phyloP scores from a whole-genome alignment of 2,113 vertebrate species.

The Marcusenius ussheri region DNA sequence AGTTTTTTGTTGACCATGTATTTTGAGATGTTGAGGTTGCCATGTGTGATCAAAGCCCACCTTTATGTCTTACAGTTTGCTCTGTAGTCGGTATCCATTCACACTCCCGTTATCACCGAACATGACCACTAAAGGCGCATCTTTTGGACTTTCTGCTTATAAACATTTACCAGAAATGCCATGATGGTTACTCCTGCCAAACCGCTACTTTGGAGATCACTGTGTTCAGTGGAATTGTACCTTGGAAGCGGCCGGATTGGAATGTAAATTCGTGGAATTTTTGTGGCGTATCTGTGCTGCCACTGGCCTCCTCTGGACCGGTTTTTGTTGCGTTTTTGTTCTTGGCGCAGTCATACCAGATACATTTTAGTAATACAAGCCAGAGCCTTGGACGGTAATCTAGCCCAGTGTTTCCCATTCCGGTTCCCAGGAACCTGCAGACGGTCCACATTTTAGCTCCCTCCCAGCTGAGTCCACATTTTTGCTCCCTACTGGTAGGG shows the following conservation, averaged over 20 bases:
- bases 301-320: neutral
- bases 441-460: neutral
- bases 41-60: too few species aligned
- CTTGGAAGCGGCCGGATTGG: neutral
- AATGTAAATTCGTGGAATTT: slow-evolving; percentile 7
- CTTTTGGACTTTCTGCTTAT: neutral
- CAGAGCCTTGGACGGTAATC: neutral
- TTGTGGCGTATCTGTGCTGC: neutral
- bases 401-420: neutral
- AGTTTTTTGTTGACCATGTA: neutral
- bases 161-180: neutral
- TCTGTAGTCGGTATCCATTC: neutral
- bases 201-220: neutral
- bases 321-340: slow-evolving; percentile 3
- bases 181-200: neutral
- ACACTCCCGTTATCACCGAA: neutral
- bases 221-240: neutral
- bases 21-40: neutral
- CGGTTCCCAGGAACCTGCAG: neutral
- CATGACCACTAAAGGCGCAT: neutral
- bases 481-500: neutral
- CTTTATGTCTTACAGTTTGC: neutral
- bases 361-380: neutral
- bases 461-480: neutral
- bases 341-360: neutral